Evolutionary conservation across 2,888 invertebrate genomes (phyloP).

Genomic region (Pinctada fucata): DNA sequence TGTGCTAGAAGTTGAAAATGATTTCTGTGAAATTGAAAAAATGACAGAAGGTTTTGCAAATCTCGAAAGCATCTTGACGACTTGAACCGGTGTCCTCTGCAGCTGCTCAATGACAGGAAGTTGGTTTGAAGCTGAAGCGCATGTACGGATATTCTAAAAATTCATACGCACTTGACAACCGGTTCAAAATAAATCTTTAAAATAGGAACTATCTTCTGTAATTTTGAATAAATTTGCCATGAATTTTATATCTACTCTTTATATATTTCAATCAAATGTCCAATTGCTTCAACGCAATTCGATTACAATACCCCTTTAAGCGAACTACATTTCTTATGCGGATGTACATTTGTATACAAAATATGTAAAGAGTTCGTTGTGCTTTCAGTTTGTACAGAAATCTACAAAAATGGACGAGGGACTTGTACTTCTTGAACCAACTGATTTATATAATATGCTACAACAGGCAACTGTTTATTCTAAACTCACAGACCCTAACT

Average conservation of each 20-base stretch:
- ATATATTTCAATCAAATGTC: too few species aligned
- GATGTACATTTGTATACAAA: conserved; percentile 43
- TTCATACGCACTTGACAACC: conserved; percentile 64
- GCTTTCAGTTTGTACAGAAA: conserved; percentile 7
- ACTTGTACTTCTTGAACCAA: conserved; percentile 70
- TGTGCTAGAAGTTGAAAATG: not conserved
- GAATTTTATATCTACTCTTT: too few species aligned
- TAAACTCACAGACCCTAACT: conserved; percentile 70
- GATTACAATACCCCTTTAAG: too few species aligned
- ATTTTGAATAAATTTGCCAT: too few species aligned
- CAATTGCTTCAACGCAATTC: too few species aligned
- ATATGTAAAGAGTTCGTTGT: conserved; percentile 30
- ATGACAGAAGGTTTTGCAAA: conserved; percentile 26
- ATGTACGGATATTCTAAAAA: conserved; percentile 23
- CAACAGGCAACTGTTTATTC: conserved; percentile 71
- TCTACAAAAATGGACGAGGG: conserved; percentile 64
- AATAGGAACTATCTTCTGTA: too few species aligned
- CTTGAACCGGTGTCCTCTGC: conserved; percentile 37
- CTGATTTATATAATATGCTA: conserved; percentile 74
- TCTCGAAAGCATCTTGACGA: conserved; percentile 22
- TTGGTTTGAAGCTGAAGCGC: conserved; percentile 31
- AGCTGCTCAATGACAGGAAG: conserved; percentile 40
- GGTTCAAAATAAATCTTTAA: too few species aligned
- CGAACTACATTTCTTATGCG: conserved; percentile 18
- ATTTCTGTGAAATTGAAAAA: not conserved